phyloP scores from a whole-genome alignment of 2,113 vertebrate species.

The Pollimyrus isidori region DNA sequence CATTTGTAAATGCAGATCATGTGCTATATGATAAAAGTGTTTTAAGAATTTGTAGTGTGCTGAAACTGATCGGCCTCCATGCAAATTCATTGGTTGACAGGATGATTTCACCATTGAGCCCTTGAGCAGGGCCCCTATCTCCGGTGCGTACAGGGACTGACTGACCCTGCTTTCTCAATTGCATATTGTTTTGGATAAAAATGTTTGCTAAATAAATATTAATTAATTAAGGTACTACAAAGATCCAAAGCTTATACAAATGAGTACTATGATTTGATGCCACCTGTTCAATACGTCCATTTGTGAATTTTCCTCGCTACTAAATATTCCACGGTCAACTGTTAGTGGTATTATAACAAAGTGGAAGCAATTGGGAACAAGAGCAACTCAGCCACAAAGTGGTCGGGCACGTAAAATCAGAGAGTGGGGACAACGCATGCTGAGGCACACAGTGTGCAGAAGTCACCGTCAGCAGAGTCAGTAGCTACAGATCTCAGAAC shows the following conservation, averaged over 20 bases:
- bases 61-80: neutral
- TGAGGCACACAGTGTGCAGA: no score
- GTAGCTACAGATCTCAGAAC: no score
- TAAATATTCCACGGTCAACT: no score
- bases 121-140: neutral
- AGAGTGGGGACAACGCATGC: no score
- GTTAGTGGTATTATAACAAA: no score
- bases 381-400: no score
- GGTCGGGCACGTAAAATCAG: no score
- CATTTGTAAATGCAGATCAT: neutral
- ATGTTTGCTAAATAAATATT: neutral
- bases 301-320: no score
- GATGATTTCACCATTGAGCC: neutral
- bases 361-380: no score
- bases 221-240: neutral
- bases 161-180: neutral
- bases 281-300: no score
- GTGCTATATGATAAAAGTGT: neutral
- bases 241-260: neutral
- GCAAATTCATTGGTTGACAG: neutral
- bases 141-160: neutral
- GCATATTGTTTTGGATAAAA: neutral
- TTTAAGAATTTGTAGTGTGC: neutral
- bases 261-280: neutral
- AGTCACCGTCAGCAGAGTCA: no score